Base-by-base conservation (phyloP, 1,140 invertebrate genomes). In the Oncopeltus fasciatus region DNA sequence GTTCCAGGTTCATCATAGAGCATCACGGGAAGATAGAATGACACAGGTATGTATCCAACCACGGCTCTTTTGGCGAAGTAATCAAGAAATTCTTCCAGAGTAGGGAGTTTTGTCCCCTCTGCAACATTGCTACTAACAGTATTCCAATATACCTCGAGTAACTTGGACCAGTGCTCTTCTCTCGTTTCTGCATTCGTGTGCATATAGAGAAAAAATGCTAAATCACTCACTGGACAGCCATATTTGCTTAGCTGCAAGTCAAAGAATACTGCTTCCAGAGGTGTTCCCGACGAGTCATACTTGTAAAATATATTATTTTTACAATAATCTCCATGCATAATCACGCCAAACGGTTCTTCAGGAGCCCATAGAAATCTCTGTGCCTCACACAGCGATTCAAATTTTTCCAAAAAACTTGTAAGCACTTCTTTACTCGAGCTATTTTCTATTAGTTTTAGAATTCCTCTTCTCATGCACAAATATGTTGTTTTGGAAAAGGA, bases 261-360 rank as follows among this genome's bases (percentile, higher is more conserved):
- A 24, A 77, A 64, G 1, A 78, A 56, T 57, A 71, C 72, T 0
- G 71, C 67, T 16, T 67, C 66, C 0, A 68, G 21, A 0, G 71
- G 57, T 12, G 64, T 46, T 0, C 60, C 67, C 14, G 66, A 44
- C 2, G 63, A 18, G 1, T 72, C 64, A 28, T 74, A 72, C 62
- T 72, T 72, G 67, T 76, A 81, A 46, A 80, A 64, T 18, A 81
- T 71, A 62, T 81, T 81, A 62, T 80, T 80, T 49, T 72, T 74
- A 74, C 76, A 78, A 65, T 74, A 78, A 66, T 80, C 79, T n/a
- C 78, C 79, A 65, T 81, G 79, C 14, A 38, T 38, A 5, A 38
- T 14, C 31, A 38, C 31, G 31, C 31, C 31, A 14, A 38, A 38
- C 31, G 5, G 5, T 14, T 38, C 31, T 5, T 38, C 31, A 38